Base-by-base conservation (phyloP, 1,140 invertebrate species). In the Fopius arisanus region DNA sequence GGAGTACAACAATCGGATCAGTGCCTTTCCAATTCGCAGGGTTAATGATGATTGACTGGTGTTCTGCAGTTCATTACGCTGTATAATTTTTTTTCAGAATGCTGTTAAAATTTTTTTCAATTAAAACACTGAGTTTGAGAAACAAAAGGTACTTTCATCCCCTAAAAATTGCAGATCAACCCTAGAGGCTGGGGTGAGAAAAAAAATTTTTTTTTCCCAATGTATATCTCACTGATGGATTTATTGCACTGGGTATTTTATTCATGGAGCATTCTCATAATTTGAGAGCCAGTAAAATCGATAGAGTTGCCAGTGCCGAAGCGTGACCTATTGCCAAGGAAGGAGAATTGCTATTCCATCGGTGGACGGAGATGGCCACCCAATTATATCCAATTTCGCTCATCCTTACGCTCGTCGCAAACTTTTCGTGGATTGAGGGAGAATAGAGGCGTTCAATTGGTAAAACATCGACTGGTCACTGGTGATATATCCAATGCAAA, bases 211-310 rank as follows among this genome's bases (percentile, higher is more conserved):
- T 37, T 37, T 10, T 10, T 37, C 12, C 12, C 33, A 14, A 6
- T 26, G 9, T 23, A 28, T 28, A 9, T 59, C 26, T 59, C 54
- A 14, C 26, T 26, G 54, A 14, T 12, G 10, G 54, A 59, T 67
- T 51, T 67, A 67, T 73, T 73, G 43, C 67, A 67, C 40, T 40
- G 29, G 43, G 23, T 40, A 67, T 73, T 73, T 73, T 73, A 71
- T 71, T 71, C 59, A 31, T 63, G 16, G 63, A 29, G 43, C 40
- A 73, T 73, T n/a, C 71, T 67, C 63, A 67, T 73, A 67, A 67
- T 73, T 67, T 67, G 63, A 14, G 71, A 63, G 14, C 12, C 29
- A 31, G 41, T 48, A 73, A 29, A 28, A 63, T 67, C 65, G 62
- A 72, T 72, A 0, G 70, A 65, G 12, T 33, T 40, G 16, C 54